Base-by-base conservation (phyloP, 1,140 invertebrate genomes). In the Zaprionus davidi region DNA sequence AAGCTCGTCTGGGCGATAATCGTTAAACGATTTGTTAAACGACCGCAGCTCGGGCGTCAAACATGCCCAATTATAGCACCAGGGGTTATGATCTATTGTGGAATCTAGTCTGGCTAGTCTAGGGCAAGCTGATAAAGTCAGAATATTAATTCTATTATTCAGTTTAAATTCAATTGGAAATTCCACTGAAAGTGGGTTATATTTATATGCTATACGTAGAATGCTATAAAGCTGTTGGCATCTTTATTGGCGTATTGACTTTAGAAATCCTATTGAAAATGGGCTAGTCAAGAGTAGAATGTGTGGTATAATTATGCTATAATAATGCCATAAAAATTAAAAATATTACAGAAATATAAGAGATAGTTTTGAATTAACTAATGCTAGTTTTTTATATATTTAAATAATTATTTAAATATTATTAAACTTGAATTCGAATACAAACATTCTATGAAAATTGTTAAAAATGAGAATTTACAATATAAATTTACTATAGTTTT, bases 21-120 rank as follows among this genome's bases (percentile, higher is more conserved):
- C 66, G 17, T 12, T 44, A 20, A 70, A 55, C 58, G 58, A 70
- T 55, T 44, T 44, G 15, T 70, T 70, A 70, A 70, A 70, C 41
- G 49, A 31, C 13, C 34, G 13, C 49, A 15, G 6, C 17, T 46
- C 15, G 22, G 22, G 49, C 58, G 58, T 57, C 41, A 64, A 31
- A 75, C 22, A 34, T 69, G 36, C 63, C 58, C 57, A 74, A 46
- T 49, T 74, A 68, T 20, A 31, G 31, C 46, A 51, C 5, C 1
- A 4, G 9, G 17, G 56, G n/a, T 36, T 44, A 28, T 46, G 41
- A 46, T 22, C 20, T 46, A 26, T 66, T 57, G 38, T 20, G n/a
- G n/a, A 66, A 38, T 28, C 24, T n/a, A 1, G 3, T 38, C 36
- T 13, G 13, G 36, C 36, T n/a, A 2, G 3, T 38, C 36, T 13